phyloP scores from a whole-genome alignment of 1,140 invertebrate species.

The Sycophaga agraensis region DNA sequence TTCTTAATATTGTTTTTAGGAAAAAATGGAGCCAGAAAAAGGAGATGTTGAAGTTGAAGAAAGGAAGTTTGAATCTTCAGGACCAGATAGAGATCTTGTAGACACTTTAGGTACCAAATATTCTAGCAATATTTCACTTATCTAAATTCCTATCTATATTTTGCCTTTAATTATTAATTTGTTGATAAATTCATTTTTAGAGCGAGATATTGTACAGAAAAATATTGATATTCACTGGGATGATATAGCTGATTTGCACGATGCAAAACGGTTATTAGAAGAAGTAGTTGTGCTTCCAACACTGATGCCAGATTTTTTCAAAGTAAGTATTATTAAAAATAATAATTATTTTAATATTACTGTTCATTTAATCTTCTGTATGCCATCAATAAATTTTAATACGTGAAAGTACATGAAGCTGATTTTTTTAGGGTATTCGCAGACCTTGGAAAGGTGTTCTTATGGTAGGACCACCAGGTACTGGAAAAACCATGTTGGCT shows the following conservation, averaged over 20 bases:
- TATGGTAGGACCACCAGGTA: conserved; percentile 97
- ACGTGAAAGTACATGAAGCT: neutral
- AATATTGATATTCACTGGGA: conserved; percentile 97
- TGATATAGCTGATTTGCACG: conserved; percentile 94
- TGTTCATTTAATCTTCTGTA: too few relatives aligned
- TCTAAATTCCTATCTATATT: conserved; percentile 6
- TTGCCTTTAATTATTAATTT: neutral
- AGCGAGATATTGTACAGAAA: conserved; percentile 96
- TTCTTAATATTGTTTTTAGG: conserved; percentile 41
- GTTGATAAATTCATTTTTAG: conserved; percentile 56
- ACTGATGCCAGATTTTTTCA: conserved; percentile 98
- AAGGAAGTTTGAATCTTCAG: conserved; percentile 86
- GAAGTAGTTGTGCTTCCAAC: conserved; percentile 98
- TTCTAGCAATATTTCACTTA: conserved; percentile 19
- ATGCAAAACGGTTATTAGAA: conserved; percentile 92
- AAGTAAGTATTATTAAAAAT: conserved; percentile 68
- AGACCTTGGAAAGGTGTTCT: conserved; percentile 92
- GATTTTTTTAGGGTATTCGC: conserved; percentile 74
- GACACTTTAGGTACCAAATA: conserved; percentile 76
- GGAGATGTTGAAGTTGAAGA: conserved; percentile 75
- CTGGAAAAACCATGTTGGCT: conserved; percentile 98
- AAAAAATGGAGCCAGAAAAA: conserved; percentile 68
- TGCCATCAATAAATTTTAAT: conserved; percentile 7
- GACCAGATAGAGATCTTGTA: conserved; percentile 90
- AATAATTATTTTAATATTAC: neutral